Base-by-base conservation (phyloP, 2,113 vertebrate genomes). In the Heterocephalus glaber region DNA sequence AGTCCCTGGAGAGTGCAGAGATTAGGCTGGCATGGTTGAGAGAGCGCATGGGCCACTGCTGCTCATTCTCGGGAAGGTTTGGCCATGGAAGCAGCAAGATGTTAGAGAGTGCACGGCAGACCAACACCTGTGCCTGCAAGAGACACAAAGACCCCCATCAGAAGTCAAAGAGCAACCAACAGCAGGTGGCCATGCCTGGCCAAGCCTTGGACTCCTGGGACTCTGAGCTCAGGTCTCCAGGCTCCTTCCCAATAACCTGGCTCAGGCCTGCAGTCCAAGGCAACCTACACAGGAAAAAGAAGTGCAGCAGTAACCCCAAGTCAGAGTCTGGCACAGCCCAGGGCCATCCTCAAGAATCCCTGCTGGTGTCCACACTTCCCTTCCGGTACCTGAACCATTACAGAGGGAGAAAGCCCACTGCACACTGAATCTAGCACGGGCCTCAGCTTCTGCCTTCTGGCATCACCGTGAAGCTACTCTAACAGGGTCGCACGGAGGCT, bases 41-140 rank as follows among this genome's bases (percentile, higher is more conserved):
- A 88, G 99, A 99, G 92, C 99, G 99, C 19, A 99, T 98, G 0
- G 98, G 99, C 99, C 99, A 99, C 97, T 99, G 99, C 98, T 99
- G 99, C 77, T 99, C 99, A 0, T 96, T 98, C 98, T 99, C 99
- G 0, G 99, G 99, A 38, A 99, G 98, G 84, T 99, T 99, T 61
- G 99, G 99, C 99, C 99, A 99, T 0, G 99, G 99, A 70, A 99
- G 98, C 93, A 99, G 96, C 97, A 99, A 97, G 86, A 99, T 99
- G 26, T 99, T 99, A 3, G 99, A 99, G 86, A 99, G 98, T 0
- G 99, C 99, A 76, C 99, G 97, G 98, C 99, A 99, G 93, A 99
- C 99, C 96, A 99, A 91, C 98, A 99, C 99, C 98, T 99, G 99
- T 82, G 99, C 99, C 99, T 99, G 87, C 7, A 68, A 88, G 35